Conservation (phyloP, 2,888 invertebrate genomes). For the Ypsolopha sequella region DNA sequence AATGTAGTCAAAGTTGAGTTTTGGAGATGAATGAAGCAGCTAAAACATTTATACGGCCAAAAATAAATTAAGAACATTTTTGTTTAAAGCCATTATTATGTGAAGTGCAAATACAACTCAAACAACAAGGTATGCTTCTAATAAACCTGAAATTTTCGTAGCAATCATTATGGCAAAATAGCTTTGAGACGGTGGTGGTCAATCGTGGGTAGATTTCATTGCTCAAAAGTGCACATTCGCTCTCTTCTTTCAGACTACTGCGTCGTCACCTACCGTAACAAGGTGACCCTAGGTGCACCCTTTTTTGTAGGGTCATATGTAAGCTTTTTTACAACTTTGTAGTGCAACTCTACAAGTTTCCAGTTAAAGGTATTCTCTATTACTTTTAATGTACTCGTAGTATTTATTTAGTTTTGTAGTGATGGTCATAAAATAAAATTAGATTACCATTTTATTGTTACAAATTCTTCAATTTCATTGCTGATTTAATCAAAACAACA, state of each 20-base stretch:
- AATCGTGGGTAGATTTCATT: constrained; percentile 13
- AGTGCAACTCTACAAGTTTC: background rate
- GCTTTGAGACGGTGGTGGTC: constrained; percentile 13
- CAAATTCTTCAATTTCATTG: no score
- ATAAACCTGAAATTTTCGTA: background rate
- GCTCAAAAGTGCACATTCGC: constrained; percentile 10
- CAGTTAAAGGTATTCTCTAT: no score
- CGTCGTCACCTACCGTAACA: background rate
- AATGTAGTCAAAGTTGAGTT: no score
- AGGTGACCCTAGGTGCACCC: constrained; percentile 9
- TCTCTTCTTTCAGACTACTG: constrained; percentile 3
- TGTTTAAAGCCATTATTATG: no score
- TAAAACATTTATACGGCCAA: no score
- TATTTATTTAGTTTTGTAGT: no score
- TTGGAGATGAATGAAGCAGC: no score
- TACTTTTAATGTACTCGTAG: no score
- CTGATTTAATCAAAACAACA: no score
- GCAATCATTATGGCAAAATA: background rate
- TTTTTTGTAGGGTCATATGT: background rate
- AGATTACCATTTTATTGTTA: no score
- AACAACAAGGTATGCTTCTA: background rate
- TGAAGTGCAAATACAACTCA: background rate
- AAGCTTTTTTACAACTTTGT: background rate
- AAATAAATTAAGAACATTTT: no score
- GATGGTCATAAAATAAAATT: no score